Base-by-base conservation (phyloP, 2,797 vertebrate genomes). In the Steatocranus sp. region DNA sequence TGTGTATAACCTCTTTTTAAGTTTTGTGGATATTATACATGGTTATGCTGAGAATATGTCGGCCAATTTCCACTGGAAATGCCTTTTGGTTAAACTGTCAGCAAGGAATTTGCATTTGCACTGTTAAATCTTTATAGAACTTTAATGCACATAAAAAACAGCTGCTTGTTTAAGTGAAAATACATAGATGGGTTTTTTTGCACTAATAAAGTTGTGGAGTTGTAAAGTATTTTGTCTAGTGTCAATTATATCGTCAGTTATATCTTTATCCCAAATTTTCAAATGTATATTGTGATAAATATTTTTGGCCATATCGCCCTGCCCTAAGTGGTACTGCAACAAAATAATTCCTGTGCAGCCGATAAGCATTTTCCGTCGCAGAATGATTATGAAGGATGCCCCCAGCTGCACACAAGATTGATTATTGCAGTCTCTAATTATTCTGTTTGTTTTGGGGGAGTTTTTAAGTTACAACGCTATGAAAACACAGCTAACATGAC, bases 301-400 rank as follows among this genome's bases (percentile, higher is more conserved):
- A 56, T 32, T 56, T 30, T 56, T 3, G 53, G 1, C 5, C 48
- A 49, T 49, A 49, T 49, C 5, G 18, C 18, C 15, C 25, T 30
- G 53, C 25, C 0, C 14, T 10, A 17, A 25, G 1, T 25, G 63
- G 3, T 25, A 10, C 36, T 17, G 63, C 36, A 11, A 0, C 20
- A 63, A 63, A 63, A 38, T 0, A 0, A 41, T 10, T 23, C 36
- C 61, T 23, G 34, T 25, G 36, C 61, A 41, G 20, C 36, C 61
- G 1, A 66, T 0, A 41, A 66, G 36, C 36, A 25, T 43, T 68
- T 63, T 8, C 58, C 2, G 0, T 23, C n/a, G 0, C 4, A 63
- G 32, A 63, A 8, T 14, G 11, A 38, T 63, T 63, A 9, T 63
- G 11, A 63, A 68, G 63, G 36, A 68, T 1, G 1, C 36, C 63